Percentiles rank a stretch among this genome's conserved stretches.
Conservation (phyloP, 2,888 invertebrate species). For the Himalopsyche tibetana region DNA sequence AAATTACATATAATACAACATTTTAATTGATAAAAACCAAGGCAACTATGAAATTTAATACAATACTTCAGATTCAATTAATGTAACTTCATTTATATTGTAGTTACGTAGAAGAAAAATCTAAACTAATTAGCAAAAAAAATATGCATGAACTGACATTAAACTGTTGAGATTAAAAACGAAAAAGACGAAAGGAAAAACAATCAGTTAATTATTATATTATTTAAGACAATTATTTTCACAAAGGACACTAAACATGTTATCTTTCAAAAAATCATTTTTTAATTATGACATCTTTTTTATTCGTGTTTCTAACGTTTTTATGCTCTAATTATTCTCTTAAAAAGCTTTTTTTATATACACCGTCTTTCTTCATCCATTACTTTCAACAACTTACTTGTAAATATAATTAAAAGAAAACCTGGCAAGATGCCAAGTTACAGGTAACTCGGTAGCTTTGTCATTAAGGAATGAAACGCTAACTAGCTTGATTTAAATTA, state of each 20-base stretch:
- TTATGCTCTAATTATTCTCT: background rate
- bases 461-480: no score
- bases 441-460: background rate
- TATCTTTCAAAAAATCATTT: background rate
- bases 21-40: no score
- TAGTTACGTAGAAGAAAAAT: no score
- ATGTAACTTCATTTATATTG: no score
- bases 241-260: background rate
- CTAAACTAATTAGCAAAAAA: no score
- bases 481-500: no score
- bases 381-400: background rate
- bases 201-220: background rate
- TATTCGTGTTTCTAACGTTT: background rate
- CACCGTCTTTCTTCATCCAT: background rate
- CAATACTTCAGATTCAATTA: no score
- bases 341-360: background rate
- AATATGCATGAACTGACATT: no score
- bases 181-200: background rate
- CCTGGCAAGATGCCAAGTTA: background rate
- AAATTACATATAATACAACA: no score
- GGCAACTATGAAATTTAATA: no score
- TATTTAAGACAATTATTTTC: background rate
- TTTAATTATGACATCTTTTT: constrained; percentile 1
- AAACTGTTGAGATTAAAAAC: background rate
- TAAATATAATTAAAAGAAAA: background rate